phyloP scores from a whole-genome alignment of 2,888 invertebrate species.

The Fissipunctia ypsillon region DNA sequence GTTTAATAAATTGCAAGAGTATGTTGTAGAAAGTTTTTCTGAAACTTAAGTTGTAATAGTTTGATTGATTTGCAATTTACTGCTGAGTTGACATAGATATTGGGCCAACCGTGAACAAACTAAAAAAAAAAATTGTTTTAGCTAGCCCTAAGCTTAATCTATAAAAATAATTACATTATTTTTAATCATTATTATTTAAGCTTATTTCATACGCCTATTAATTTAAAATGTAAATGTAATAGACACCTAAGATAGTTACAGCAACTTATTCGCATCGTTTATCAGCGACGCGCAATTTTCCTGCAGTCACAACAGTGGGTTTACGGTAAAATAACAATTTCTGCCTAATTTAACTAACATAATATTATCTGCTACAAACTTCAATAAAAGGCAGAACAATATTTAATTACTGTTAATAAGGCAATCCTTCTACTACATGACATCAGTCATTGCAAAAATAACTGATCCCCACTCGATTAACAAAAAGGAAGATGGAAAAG shows the following conservation, averaged over 20 bases:
- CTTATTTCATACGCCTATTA: neutral
- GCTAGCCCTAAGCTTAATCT: neutral
- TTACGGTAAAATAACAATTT: neutral
- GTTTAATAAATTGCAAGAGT: constrained; percentile 54
- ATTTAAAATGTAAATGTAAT: neutral
- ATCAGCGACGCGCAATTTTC: neutral
- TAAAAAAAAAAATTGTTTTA: constrained; percentile 7
- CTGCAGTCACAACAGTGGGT: neutral
- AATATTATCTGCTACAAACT: neutral
- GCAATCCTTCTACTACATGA: neutral
- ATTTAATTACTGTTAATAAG: constrained; percentile 2
- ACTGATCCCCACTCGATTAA: neutral
- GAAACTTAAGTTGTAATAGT: constrained; percentile 65
- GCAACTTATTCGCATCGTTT: neutral
- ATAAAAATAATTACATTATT: neutral
- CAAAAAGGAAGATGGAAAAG: neutral
- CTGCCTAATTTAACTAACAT: neutral
- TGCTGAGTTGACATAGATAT: constrained; percentile 47
- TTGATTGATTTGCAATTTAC: constrained; percentile 61
- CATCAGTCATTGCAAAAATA: neutral
- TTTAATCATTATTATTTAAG: constrained; percentile 10
- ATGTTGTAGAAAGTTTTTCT: constrained; percentile 49
- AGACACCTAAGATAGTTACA: neutral
- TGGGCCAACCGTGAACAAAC: constrained; percentile 57
- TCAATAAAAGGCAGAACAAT: neutral